Evolutionary conservation across 1,140 invertebrate genomes (phyloP), one percentile per base, ranked within the genome.

Genomic region (Drosophila eugracilis): DNA sequence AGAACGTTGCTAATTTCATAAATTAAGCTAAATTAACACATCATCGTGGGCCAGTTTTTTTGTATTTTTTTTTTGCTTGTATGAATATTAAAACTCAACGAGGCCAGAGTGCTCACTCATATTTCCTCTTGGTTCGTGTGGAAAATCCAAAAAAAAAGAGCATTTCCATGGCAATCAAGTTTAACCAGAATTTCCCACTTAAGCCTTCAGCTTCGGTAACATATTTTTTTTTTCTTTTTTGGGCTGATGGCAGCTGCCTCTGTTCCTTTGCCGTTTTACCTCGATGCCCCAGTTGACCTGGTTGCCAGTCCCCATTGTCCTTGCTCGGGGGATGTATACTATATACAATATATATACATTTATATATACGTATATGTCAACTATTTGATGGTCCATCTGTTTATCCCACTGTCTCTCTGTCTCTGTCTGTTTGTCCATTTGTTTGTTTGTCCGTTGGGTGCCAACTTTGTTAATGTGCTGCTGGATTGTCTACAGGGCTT

Each of bases 11-110:
- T 63, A 62, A 65, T 47, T 63, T 37, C 17, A 65, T 63, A 63
- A 37, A 63, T 65, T 65, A 65, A 47, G 24, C 24, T n/a, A 60
- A 48, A 63, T 65, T 63, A 65, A 63, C 60, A 63, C 60, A n/a
- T 62, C 55, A 22, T 63, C 24, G 21, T 21, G n/a, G 9, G 12
- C 1, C 48, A 39, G 3, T 34, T 34, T 49, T 32, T 30, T 37
- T 17, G 1, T 39, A 1, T 4, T 17, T 39, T 17, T 39, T 14
- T 15, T 39, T 53, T 10, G 36, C 10, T n/a, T n/a, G n/a, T n/a
- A n/a, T 19, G 37, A 14, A 28, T 54, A 45, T 58, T 32, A 19
- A 36, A 53, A 53, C 24, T 53, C 12, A 22, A 14, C 19, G 12
- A 32, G 47, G 17, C 28, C 26, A 28, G 7, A 34, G 22, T 15